These are phyloP conservation scores for Pipistrellus pipistrellus DNA, from an alignment of 2,797 vertebrate species.

Conservation along the genomic window DNA sequence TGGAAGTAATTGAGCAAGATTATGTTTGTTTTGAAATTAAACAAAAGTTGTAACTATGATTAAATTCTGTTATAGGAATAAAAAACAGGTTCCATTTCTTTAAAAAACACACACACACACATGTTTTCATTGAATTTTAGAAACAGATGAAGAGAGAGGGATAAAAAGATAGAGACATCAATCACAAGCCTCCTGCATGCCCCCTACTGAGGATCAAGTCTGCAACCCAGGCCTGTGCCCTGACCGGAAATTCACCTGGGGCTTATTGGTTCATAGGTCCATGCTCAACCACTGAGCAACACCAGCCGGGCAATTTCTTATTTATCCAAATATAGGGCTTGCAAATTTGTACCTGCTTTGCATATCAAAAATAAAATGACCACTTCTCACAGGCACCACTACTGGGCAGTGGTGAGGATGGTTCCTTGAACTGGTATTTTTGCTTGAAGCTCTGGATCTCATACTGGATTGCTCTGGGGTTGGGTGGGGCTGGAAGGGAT, in stretches of 20 bases:
- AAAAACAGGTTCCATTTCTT: constrained; percentile 19
- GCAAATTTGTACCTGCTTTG: not conserved
- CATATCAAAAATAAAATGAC: not conserved
- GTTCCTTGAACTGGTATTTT: not conserved
- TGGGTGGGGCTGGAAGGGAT: rapidly evolving
- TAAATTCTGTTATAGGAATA: constrained; percentile 32
- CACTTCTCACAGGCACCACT: not conserved
- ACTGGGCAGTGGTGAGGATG: not conserved
- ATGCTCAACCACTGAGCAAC: no score
- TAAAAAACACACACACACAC: no score
- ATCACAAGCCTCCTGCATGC: no score
- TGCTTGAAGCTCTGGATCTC: not conserved
- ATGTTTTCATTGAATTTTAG: no score
- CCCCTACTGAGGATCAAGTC: no score
- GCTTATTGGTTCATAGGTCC: no score
- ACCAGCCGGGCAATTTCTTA: no score
- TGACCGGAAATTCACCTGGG: no score
- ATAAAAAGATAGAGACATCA: no score
- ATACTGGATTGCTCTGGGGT: not conserved
- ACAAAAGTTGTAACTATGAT: constrained; percentile 47
- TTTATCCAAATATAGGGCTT: constrained; percentile 10
- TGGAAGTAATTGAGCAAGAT: not conserved
- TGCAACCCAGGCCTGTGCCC: no score
- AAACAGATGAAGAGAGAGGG: no score
- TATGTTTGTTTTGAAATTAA: constrained; percentile 23